Percentiles rank a stretch among this genome's conserved stretches.
phyloP scores from a whole-genome alignment of 64 coral and sea anemone species.

The Porites australiensis region DNA sequence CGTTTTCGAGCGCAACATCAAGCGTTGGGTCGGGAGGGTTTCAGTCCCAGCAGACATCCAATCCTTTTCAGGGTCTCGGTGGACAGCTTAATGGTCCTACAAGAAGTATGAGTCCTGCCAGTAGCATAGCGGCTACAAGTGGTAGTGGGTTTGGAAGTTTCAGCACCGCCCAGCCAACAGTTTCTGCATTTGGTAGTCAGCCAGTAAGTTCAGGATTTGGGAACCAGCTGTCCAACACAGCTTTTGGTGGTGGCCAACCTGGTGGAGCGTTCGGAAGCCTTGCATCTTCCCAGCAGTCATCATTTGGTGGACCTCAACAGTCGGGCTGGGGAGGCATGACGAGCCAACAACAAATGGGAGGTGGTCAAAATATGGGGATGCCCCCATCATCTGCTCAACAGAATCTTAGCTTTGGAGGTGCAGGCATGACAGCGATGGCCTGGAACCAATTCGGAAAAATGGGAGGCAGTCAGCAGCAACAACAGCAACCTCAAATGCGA shows the following conservation, averaged over 20 bases:
- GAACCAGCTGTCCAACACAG: not conserved
- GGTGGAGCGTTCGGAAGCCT: slow-evolving; percentile 79
- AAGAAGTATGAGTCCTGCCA: slow-evolving; percentile 72
- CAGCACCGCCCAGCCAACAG: not conserved
- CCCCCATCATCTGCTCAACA: slow-evolving; percentile 59
- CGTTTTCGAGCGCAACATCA: slow-evolving; percentile 78
- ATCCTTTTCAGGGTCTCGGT: slow-evolving; percentile 91
- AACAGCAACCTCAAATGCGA: slow-evolving; percentile 59
- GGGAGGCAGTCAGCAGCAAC: slow-evolving; percentile 57
- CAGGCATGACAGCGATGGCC: slow-evolving; percentile 92
- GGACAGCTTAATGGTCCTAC: slow-evolving; percentile 83
- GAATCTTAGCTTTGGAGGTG: slow-evolving; percentile 93
- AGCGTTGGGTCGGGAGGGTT: slow-evolving; percentile 33
- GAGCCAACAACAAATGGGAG: slow-evolving; percentile 32
- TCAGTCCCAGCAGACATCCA: slow-evolving; percentile 65
- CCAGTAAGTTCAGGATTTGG: slow-evolving; percentile 25
- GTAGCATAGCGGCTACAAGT: slow-evolving; percentile 46
- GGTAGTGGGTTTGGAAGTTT: slow-evolving; percentile 45
- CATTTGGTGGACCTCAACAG: slow-evolving; percentile 47
- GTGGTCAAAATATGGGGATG: slow-evolving; percentile 60
- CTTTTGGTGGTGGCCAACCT: slow-evolving; percentile 1
- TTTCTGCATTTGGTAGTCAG: slow-evolving; percentile 50
- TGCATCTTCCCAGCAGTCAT: slow-evolving; percentile 33
- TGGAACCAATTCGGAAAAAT: slow-evolving; percentile 93
- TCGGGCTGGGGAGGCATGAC: slow-evolving; percentile 73